phyloP scores from a whole-genome alignment of 1,140 invertebrate genomes.

The Saccostrea echinata region DNA sequence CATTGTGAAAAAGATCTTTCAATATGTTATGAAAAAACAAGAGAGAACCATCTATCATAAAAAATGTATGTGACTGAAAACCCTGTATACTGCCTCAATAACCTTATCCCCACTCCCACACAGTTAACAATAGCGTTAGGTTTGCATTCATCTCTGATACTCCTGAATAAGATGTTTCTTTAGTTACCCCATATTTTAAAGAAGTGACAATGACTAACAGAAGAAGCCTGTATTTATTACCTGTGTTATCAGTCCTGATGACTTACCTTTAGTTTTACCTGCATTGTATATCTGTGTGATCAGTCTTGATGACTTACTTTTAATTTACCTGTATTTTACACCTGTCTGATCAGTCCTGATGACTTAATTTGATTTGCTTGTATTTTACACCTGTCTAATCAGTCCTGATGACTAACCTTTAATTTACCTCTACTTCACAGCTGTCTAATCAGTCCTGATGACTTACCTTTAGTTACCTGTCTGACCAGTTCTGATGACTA shows the following conservation, averaged over 20 bases:
- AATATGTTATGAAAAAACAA: too few species aligned
- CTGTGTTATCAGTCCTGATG: not conserved
- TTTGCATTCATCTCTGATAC: too few species aligned
- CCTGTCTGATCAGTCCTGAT: not conserved
- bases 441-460: not conserved
- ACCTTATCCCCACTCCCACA: too few species aligned
- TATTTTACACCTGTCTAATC: not conserved
- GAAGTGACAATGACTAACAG: not conserved
- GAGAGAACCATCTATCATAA: too few species aligned
- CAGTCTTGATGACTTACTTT: not conserved
- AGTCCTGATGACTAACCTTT: not conserved
- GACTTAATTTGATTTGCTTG: not conserved
- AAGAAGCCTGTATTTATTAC: not conserved
- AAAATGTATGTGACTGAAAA: too few species aligned
- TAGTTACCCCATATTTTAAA: not conserved
- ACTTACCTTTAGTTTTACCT: not conserved
- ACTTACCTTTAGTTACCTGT: slow-evolving; percentile 53
- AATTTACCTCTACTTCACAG: not conserved
- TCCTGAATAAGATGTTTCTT: too few species aligned
- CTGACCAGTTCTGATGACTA: slow-evolving; percentile 32
- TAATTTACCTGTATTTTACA: not conserved
- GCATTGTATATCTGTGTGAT: not conserved
- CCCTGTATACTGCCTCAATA: too few species aligned
- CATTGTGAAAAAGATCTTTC: too few species aligned
- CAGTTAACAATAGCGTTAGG: too few species aligned